Evolutionary conservation across 2,888 invertebrate species (phyloP).

Genomic region (Gasteruption jaculator): DNA sequence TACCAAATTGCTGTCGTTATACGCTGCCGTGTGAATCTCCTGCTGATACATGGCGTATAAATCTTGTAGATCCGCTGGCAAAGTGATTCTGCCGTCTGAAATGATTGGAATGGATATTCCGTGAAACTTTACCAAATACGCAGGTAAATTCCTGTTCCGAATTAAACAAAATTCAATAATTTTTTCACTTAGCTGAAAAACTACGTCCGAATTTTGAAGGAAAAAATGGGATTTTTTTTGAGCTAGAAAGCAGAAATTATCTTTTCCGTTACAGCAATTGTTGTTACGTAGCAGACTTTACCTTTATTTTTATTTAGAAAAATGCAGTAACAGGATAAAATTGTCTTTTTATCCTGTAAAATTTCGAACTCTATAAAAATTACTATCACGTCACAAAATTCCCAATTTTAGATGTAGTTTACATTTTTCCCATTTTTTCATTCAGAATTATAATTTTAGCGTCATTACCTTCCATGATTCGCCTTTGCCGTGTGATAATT

Average conservation of each 20-base stretch:
- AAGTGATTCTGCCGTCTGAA: slow-evolving; percentile 66
- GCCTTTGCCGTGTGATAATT: slow-evolving; percentile 83
- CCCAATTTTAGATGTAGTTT: too few species aligned
- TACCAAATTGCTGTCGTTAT: slow-evolving; percentile 61
- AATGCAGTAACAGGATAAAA: not conserved
- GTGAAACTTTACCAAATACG: too few species aligned
- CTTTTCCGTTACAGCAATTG: too few species aligned
- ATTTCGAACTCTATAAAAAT: not conserved
- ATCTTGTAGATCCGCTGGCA: slow-evolving; percentile 74
- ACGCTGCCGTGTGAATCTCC: slow-evolving; percentile 80
- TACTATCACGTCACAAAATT: not conserved
- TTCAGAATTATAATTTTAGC: slow-evolving; percentile 13
- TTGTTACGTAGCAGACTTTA: too few species aligned
- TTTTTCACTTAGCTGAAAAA: not conserved
- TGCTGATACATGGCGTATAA: slow-evolving; percentile 80
- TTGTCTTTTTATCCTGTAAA: not conserved
- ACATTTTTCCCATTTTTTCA: slow-evolving; percentile 6
- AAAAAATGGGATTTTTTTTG: too few species aligned
- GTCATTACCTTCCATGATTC: slow-evolving; percentile 82
- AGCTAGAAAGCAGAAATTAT: too few species aligned
- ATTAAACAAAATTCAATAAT: not conserved
- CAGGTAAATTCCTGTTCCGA: too few species aligned
- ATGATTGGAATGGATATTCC: too few species aligned
- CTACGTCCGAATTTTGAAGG: too few species aligned
- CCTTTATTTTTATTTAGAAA: not conserved